Conservation (phyloP, 1,140 invertebrate species). For the Nomia melanderi region DNA sequence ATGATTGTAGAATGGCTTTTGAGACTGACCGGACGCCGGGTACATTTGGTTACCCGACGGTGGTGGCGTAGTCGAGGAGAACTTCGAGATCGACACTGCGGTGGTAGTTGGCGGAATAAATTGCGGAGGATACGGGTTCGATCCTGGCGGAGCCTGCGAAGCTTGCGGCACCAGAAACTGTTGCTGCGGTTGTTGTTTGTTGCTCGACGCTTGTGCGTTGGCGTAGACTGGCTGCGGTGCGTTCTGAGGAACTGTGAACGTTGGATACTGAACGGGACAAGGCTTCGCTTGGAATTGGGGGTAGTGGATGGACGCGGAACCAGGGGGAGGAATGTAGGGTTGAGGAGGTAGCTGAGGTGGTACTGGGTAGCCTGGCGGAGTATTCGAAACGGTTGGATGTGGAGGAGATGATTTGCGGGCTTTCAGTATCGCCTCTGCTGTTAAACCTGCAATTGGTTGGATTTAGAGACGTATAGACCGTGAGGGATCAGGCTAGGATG, state of each 20-base stretch:
- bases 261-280: constrained; percentile 61
- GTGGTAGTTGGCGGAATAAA: constrained; percentile 62
- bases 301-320: constrained; percentile 73
- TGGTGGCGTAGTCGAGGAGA: constrained; percentile 56
- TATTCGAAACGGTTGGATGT: constrained; percentile 24
- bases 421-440: constrained; percentile 74
- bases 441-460: constrained; percentile 69
- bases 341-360: constrained; percentile 75
- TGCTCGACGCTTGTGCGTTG: constrained; percentile 50
- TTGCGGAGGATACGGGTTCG: constrained; percentile 78
- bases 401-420: constrained; percentile 67
- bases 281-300: constrained; percentile 69
- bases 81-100: constrained; percentile 47
- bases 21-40: constrained; percentile 52
- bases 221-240: constrained; percentile 57
- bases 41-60: constrained; percentile 57
- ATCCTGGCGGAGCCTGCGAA: constrained; percentile 77
- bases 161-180: constrained; percentile 73
- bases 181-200: constrained; percentile 39
- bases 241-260: constrained; percentile 59
- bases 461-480: too few relatives aligned
- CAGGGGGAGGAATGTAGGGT: constrained; percentile 78
- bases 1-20: constrained; percentile 72
- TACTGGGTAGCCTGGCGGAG: constrained; percentile 58
- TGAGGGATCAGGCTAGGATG: too few relatives aligned